Conservation (phyloP, 2,113 vertebrate genomes). For the Tonatia bakeri region DNA sequence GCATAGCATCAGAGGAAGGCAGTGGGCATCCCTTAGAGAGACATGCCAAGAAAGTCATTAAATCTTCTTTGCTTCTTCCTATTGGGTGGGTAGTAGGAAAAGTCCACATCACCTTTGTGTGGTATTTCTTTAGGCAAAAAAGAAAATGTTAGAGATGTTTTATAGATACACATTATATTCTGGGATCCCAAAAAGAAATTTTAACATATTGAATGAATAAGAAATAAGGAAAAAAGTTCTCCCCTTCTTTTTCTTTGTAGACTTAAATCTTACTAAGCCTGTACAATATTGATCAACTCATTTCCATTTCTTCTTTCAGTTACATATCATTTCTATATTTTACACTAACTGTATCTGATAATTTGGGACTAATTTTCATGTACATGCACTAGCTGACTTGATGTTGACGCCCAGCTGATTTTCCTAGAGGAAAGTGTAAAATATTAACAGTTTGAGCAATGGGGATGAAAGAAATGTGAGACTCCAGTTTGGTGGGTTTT, state of each 20-base stretch:
- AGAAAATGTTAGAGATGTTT: not conserved
- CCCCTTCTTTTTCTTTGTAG: not conserved
- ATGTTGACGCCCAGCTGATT: not conserved
- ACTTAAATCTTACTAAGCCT: not conserved
- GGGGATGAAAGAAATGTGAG: not conserved
- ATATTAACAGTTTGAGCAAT: not conserved
- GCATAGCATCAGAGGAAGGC: not conserved
- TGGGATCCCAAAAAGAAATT: not conserved
- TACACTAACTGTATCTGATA: not conserved
- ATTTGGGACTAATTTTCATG: not conserved
- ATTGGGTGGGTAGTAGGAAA: not conserved
- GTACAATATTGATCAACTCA: not conserved
- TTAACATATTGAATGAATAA: not conserved
- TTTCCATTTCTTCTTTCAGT: not conserved
- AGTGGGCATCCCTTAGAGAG: not conserved
- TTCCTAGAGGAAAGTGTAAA: not conserved
- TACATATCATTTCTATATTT: not conserved
- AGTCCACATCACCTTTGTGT: not conserved
- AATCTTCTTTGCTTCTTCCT: not conserved
- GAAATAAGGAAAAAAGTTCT: not conserved
- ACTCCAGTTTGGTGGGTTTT: not conserved
- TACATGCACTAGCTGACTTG: not conserved
- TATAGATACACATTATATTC: not conserved
- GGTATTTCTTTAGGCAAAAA: not conserved
- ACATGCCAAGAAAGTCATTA: not conserved